Conservation (phyloP, 2,113 vertebrate genomes). For the Brachyhypopomus gauderio region DNA sequence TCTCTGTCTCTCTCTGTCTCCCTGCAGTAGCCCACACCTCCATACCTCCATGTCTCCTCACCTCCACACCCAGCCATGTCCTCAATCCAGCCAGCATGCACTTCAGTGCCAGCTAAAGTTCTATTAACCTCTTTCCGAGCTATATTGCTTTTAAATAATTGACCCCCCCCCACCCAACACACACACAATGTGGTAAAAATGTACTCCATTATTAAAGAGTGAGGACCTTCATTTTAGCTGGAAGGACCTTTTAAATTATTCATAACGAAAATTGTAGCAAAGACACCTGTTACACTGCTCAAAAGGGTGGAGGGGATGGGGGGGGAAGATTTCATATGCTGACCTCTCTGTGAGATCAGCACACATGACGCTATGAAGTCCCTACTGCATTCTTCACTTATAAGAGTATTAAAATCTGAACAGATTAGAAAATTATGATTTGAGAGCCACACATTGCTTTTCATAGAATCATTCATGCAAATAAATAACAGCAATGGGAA, state of each 20-base stretch:
- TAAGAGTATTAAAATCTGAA: neutral
- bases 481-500: neutral
- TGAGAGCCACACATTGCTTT: too few species aligned
- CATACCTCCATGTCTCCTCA: too few species aligned
- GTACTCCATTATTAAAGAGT: constrained; percentile 73
- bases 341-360: neutral
- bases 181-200: constrained; percentile 61
- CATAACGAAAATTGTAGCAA: constrained; percentile 70
- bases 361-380: neutral
- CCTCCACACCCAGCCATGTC: neutral
- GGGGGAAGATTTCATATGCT: neutral
- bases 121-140: constrained; percentile 75
- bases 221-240: constrained; percentile 69
- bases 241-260: constrained; percentile 73
- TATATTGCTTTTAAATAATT: constrained; percentile 79
- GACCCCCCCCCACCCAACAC: constrained; percentile 54
- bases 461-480: too few species aligned
- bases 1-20: too few species aligned
- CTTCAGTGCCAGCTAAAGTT: constrained; percentile 59
- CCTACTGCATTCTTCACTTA: neutral
- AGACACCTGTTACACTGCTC: constrained; percentile 67
- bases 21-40: too few species aligned
- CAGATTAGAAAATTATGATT: neutral
- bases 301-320: neutral
- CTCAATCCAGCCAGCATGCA: neutral